A percentile compares a stretch with the other conserved stretches of the same genome.
Conservation (phyloP, 2,888 invertebrate genomes). For the Chelonus formosanus region DNA sequence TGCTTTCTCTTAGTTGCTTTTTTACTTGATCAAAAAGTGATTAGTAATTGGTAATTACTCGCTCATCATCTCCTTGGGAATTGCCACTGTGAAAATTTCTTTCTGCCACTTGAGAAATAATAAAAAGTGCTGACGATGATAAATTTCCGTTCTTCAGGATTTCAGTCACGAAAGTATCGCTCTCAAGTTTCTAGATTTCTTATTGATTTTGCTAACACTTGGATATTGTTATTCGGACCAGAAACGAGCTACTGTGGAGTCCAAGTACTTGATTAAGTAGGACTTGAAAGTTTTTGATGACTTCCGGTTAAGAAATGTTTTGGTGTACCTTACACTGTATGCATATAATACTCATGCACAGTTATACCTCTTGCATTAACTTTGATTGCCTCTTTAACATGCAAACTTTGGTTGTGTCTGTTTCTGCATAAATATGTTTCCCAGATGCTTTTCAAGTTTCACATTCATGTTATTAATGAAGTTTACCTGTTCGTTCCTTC, state of each 20-base stretch:
- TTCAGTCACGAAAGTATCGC: neutral
- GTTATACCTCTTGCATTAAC: constrained; percentile 11
- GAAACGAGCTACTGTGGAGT: neutral
- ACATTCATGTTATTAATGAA: too few species aligned
- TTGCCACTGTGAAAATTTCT: too few species aligned
- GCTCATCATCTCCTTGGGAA: too few species aligned
- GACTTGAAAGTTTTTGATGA: constrained; percentile 50
- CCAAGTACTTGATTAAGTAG: constrained; percentile 7
- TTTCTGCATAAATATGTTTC: too few species aligned
- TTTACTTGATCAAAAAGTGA: too few species aligned
- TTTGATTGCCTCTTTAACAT: constrained; percentile 1
- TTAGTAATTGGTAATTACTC: too few species aligned
- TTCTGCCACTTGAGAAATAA: neutral
- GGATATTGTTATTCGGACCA: constrained; percentile 20
- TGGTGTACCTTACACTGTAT: constrained; percentile 11
- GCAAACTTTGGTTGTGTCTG: neutral
- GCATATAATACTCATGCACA: constrained; percentile 13
- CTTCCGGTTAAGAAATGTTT: constrained; percentile 42
- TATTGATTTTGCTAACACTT: constrained; percentile 5
- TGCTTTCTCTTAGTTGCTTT: too few species aligned
- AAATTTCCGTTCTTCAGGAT: constrained; percentile 1
- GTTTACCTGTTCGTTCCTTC: too few species aligned
- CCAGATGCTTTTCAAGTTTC: too few species aligned
- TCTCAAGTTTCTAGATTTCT: neutral
- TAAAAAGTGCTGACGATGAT: constrained; percentile 11